A percentile compares a stretch with the other conserved stretches of the same genome.
phyloP scores from a whole-genome alignment of 2,113 vertebrate genomes.

The Forbesichthys papilliferus region DNA sequence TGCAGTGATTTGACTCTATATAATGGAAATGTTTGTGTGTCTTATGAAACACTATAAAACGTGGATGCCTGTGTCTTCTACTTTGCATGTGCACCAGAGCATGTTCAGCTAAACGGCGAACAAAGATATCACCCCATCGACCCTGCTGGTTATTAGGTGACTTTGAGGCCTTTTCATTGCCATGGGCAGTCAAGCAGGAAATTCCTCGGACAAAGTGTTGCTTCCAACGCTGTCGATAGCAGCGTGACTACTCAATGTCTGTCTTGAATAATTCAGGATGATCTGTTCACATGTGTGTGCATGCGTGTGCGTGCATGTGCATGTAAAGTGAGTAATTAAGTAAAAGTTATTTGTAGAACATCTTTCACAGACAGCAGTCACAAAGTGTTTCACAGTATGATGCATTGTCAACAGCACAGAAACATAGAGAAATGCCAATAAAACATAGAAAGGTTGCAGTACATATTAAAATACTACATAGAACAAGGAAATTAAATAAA shows the following conservation, averaged over 20 bases:
- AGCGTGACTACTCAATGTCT: neutral
- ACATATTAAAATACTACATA: no score
- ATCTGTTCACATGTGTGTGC: neutral
- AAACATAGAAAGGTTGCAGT: no score
- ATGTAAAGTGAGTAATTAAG: no score
- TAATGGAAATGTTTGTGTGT: no score
- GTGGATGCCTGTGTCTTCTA: neutral
- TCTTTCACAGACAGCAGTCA: no score
- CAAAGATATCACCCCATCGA: conserved; percentile 21
- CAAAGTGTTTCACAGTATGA: no score
- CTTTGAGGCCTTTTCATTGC: conserved; percentile 36
- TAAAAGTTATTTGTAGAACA: no score
- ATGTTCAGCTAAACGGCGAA: neutral
- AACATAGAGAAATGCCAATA: no score
- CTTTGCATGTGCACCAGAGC: neutral
- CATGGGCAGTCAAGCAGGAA: conserved; percentile 40
- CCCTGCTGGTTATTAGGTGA: conserved; percentile 21
- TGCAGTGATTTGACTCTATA: no score
- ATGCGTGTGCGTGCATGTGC: neutral
- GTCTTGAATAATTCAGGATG: conserved; percentile 21
- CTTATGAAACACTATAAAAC: conserved; percentile 11
- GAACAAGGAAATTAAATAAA: no score
- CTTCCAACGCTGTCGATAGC: conserved; percentile 16
- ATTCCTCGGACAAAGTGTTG: conserved; percentile 19
- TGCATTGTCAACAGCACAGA: no score